Conservation (phyloP, 37 sponge, comb jelly and placozoan genomes). For the Haliclona indistincta region DNA sequence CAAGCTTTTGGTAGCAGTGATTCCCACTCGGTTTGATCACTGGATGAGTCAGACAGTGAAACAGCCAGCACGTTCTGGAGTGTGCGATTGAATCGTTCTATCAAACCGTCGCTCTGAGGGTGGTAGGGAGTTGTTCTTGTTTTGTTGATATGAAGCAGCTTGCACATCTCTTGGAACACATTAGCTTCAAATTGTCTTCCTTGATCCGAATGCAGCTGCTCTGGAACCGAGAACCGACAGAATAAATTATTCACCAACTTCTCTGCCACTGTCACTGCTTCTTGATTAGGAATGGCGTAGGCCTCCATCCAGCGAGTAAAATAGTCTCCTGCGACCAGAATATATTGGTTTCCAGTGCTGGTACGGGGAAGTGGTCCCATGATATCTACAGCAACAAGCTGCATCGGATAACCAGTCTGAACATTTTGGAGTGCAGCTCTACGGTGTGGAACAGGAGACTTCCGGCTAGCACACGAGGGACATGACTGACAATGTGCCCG, state of each 20-base stretch:
- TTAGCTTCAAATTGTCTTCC: slow-evolving; percentile 23
- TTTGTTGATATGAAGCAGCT: slow-evolving; percentile 10
- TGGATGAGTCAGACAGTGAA: background rate
- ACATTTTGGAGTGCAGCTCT: slow-evolving; percentile 14
- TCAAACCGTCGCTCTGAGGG: slow-evolving; percentile 25
- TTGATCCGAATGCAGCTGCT: slow-evolving; percentile 36
- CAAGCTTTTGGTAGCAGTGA: slow-evolving; percentile 5
- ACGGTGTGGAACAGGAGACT: background rate
- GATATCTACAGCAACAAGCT: slow-evolving; percentile 23
- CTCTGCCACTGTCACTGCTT: slow-evolving; percentile 18
- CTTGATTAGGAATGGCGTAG: slow-evolving; percentile 28
- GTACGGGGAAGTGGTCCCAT: slow-evolving; percentile 16
- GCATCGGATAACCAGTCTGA: slow-evolving; percentile 9
- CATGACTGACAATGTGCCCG: background rate
- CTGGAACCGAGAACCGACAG: slow-evolving; percentile 16
- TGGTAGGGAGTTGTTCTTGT: slow-evolving; percentile 21
- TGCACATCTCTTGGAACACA: background rate
- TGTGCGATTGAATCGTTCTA: slow-evolving; percentile 29
- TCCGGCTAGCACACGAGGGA: slow-evolving; percentile 4
- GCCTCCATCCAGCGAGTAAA: slow-evolving; percentile 33
- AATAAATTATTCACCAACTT: slow-evolving; percentile 16
- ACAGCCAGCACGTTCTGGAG: slow-evolving; percentile 33
- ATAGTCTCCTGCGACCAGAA: slow-evolving; percentile 23
- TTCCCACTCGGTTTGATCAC: slow-evolving; percentile 9
- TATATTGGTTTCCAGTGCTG: slow-evolving; percentile 9